Conservation (phyloP, 2,797 vertebrate species). For the Pseudomugil gertrudae region DNA sequence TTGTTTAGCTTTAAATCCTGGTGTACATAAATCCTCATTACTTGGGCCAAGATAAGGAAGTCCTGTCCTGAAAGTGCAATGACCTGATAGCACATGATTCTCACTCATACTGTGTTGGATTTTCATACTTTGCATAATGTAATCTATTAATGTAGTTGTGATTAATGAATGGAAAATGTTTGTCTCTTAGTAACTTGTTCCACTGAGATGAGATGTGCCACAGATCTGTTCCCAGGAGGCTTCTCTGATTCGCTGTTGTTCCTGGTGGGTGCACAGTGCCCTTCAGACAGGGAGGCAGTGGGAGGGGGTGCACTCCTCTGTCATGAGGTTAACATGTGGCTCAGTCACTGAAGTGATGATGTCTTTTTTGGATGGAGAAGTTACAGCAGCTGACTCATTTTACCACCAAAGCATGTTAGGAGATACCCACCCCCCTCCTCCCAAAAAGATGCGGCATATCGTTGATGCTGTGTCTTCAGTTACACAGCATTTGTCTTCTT, state of each 20-base stretch:
- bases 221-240: slow-evolving; percentile 27
- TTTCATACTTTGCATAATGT: not conserved
- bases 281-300: slow-evolving; percentile 46
- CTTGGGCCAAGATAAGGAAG: slow-evolving; percentile 12
- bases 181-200: slow-evolving; percentile 41
- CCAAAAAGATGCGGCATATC: slow-evolving; percentile 1
- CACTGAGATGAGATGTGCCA: slow-evolving; percentile 35
- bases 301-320: slow-evolving; percentile 55
- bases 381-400: slow-evolving; percentile 54
- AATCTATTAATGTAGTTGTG: too few species aligned
- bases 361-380: slow-evolving; percentile 57
- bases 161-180: slow-evolving; percentile 62
- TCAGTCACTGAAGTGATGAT: slow-evolving; percentile 58
- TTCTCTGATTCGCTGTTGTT: slow-evolving; percentile 60
- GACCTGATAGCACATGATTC: slow-evolving; percentile 7
- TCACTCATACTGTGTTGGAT: not conserved
- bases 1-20: slow-evolving; percentile 4
- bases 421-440: slow-evolving; percentile 24
- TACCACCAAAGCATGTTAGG: slow-evolving; percentile 2
- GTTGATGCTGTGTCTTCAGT: slow-evolving; percentile 8
- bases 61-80: not conserved
- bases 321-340: slow-evolving; percentile 80
- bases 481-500: slow-evolving; percentile 3
- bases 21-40: not conserved
- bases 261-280: slow-evolving; percentile 52